Conservation (phyloP, 1,140 invertebrate species). For the Polyergus mexicanus region DNA sequence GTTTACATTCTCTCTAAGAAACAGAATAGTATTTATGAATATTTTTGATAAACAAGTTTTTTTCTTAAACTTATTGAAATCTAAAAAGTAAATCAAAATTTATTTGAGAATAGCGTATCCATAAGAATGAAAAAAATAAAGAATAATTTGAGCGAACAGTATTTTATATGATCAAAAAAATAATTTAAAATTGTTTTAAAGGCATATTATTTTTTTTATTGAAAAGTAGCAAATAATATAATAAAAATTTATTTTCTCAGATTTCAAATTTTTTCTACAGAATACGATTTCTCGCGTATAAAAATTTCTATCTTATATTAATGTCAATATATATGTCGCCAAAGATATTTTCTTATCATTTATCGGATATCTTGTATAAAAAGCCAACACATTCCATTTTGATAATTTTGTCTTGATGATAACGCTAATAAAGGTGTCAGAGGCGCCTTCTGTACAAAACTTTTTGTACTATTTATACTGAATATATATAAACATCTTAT, state of each 20-base stretch:
- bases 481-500: background rate
- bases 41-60: background rate
- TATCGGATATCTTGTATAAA: constrained; percentile 42
- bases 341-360: constrained; percentile 32
- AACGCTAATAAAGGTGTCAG: background rate
- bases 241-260: constrained; percentile 4
- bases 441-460: constrained; percentile 11
- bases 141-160: background rate
- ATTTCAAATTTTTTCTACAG: background rate
- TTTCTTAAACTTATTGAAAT: background rate
- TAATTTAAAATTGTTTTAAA: constrained; percentile 7
- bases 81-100: background rate
- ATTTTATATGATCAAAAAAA: background rate
- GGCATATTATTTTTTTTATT: background rate
- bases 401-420: background rate
- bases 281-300: background rate
- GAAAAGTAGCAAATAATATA: background rate
- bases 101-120: background rate
- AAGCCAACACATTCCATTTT: background rate
- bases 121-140: background rate
- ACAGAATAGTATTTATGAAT: background rate
- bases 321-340: background rate
- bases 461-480: constrained; percentile 19
- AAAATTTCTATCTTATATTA: constrained; percentile 41
- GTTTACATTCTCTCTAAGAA: background rate